Conservation (phyloP, 2,113 vertebrate species). For the Passer montanus region DNA sequence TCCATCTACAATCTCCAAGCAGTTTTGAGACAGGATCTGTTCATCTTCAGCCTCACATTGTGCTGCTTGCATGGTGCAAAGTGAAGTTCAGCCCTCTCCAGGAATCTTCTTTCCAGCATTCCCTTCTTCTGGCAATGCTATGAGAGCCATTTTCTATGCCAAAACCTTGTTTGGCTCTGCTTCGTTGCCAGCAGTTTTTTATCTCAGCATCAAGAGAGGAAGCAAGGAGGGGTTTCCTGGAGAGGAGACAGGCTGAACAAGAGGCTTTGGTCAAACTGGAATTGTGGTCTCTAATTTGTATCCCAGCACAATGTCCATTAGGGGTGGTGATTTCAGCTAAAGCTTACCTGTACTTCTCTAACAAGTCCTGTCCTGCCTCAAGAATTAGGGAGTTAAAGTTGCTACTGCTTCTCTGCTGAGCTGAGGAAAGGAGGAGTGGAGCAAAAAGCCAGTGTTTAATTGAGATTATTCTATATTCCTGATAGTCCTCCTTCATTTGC, state of each 20-base stretch:
- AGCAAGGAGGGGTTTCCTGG: not conserved
- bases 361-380: not conserved
- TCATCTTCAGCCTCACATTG: constrained; percentile 22
- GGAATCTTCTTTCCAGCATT: constrained; percentile 36
- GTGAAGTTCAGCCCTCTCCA: not conserved
- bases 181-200: constrained; percentile 37
- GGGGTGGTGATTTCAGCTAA: not conserved
- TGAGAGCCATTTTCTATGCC: not conserved
- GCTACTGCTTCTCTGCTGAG: not conserved
- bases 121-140: constrained; percentile 14
- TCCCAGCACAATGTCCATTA: not conserved
- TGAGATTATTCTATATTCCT: not conserved
- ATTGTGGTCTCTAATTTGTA: not conserved
- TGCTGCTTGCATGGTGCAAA: not conserved
- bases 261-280: not conserved
- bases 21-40: constrained; percentile 14
- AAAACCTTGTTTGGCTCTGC: constrained; percentile 14
- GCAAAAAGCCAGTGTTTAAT: not conserved
- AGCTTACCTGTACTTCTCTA: not conserved
- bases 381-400: not conserved
- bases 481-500: not conserved
- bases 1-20: not conserved
- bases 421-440: not conserved
- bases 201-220: not conserved
- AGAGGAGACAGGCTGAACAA: not conserved